Base-by-base conservation (phyloP, 1,140 invertebrate genomes). In the Xylocopa sonorina region DNA sequence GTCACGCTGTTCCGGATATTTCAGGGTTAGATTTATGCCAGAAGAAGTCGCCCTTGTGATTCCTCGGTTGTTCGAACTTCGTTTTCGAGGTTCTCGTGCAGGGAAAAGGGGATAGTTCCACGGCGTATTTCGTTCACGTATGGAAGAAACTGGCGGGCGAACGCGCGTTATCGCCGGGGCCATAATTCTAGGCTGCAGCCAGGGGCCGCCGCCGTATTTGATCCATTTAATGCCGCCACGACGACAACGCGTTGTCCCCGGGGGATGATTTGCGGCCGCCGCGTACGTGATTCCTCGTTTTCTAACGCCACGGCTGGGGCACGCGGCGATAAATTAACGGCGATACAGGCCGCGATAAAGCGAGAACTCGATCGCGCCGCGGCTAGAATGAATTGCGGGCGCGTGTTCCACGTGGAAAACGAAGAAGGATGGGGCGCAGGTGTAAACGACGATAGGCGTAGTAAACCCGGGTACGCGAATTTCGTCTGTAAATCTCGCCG, bases 351-450 rank as follows among this genome's bases (percentile, higher is more conserved):
- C 50, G 41, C 84, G 89, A 90, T 90, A 90, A 88, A 82, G 32
- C 83, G 68, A 72, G 84, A 84, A 85, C 82, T 85, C 80, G 76
- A 88, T 87, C 83, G 83, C 74, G 62, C 29, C 82, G 75, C 83
- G 74, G n/a, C n/a, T n/a, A 83, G 85, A 89, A 89, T 81, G 86
- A 81, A 88, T 87, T 81, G 78, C 74, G 38, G 82, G 73, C 81
- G 80, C 85, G 78, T 85, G 81, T 88, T 81, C 86, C 63, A 83
- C 83, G 82, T 62, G 85, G 75, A 88, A 88, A 87, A 82, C 82
- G 80, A 83, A 88, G 88, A 90, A 90, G 87, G 87, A 90, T 91
- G 88, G 76, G 82, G 73, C 75, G 89, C 88, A 88, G 88, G 87
- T 87, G 89, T 82, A 87, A 85, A 86, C 74, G 80, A 67, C 83